A percentile compares a stretch with the other conserved stretches of the same genome.
These are phyloP conservation scores for Condylura cristata DNA, from an alignment of 2,113 vertebrate genomes.

Conservation along the genomic window DNA sequence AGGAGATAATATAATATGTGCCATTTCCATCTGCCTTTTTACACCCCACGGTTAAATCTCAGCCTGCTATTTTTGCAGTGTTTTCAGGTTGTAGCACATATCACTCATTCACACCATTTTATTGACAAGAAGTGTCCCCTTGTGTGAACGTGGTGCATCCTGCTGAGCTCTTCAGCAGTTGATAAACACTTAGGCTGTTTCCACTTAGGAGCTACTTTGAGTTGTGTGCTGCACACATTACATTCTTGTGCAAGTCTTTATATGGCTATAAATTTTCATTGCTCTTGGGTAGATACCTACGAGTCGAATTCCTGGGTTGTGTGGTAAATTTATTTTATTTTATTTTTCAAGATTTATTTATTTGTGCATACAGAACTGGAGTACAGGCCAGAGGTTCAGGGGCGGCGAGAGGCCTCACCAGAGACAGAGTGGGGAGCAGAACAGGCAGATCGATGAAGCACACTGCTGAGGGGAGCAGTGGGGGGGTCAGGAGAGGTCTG, in stretches of 20 bases:
- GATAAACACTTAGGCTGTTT: background rate
- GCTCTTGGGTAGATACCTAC: background rate
- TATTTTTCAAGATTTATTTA: no score
- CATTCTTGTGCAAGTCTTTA: background rate
- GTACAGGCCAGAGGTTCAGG: no score
- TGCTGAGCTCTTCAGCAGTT: background rate
- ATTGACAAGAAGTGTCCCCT: background rate
- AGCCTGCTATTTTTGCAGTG: background rate
- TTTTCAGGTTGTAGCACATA: background rate
- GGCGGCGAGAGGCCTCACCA: no score
- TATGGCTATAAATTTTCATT: background rate
- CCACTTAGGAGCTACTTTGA: background rate
- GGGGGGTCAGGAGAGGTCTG: no score
- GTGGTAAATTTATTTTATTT: background rate
- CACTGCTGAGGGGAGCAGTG: no score
- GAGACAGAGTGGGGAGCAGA: no score
- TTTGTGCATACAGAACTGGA: no score
- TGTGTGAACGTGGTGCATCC: background rate
- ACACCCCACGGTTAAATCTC: background rate
- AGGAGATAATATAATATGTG: background rate
- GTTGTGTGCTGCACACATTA: background rate
- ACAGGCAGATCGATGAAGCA: no score
- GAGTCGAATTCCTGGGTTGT: background rate
- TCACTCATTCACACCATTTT: background rate
- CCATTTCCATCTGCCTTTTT: background rate